These are phyloP conservation scores for Brotula barbata DNA, from an alignment of 2,797 vertebrate species.

Conservation along the genomic window DNA sequence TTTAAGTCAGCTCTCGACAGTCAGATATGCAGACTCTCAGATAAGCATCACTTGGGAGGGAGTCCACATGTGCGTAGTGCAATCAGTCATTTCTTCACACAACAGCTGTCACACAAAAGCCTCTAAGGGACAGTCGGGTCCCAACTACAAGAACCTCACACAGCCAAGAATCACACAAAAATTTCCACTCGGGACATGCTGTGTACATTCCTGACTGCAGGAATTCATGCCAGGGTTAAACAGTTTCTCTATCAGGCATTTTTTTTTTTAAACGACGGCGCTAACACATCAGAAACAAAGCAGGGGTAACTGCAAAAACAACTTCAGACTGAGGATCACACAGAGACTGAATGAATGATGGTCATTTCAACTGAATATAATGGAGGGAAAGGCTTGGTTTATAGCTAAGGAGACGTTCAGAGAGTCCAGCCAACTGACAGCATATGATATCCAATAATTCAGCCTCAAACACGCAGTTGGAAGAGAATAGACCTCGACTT, in stretches of 20 bases:
- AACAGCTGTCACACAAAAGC: slow-evolving; percentile 40
- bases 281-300: slow-evolving; percentile 16
- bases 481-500: no score
- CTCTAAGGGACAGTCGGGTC: slow-evolving; percentile 43
- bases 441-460: neutral
- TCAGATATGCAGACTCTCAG: slow-evolving; percentile 23
- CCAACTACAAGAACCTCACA: no score
- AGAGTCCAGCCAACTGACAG: neutral
- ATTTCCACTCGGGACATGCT: slow-evolving; percentile 28
- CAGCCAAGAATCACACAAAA: slow-evolving; percentile 53
- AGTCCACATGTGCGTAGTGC: slow-evolving; percentile 36
- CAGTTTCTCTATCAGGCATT: slow-evolving; percentile 23
- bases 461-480: no score
- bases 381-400: neutral
- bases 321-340: neutral
- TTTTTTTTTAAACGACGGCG: slow-evolving; percentile 11
- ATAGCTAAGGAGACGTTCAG: neutral
- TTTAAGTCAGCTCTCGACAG: neutral
- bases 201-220: slow-evolving; percentile 52
- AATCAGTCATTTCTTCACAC: slow-evolving; percentile 47
- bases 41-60: slow-evolving; percentile 46
- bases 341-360: neutral
- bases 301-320: slow-evolving; percentile 8
- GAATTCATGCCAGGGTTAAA: slow-evolving; percentile 42
- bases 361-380: slow-evolving; percentile 1